These are phyloP conservation scores for Xenotilapia caudafasciata DNA, from an alignment of 2,113 vertebrate species.

Conservation along the genomic window DNA sequence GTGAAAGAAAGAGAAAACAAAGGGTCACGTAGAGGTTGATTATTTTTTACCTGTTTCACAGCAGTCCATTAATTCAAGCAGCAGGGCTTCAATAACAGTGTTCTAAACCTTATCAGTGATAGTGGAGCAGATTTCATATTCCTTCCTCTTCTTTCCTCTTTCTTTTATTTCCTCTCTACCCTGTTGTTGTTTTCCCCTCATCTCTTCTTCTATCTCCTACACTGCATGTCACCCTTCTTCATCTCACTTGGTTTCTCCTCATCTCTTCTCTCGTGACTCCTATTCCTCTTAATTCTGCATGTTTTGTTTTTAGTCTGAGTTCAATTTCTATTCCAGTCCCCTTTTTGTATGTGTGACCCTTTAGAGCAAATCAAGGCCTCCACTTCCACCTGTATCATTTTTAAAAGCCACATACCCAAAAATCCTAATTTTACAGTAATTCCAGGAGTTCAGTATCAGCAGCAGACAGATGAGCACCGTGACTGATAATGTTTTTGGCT, in stretches of 20 bases:
- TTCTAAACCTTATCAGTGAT: background rate
- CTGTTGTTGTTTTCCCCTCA: background rate
- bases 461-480: background rate
- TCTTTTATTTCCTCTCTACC: background rate
- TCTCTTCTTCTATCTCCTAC: background rate
- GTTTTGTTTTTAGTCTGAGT: background rate
- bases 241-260: background rate
- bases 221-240: background rate
- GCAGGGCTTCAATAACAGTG: background rate
- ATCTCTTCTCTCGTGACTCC: fast-evolving
- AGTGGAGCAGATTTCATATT: background rate
- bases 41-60: background rate
- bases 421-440: background rate
- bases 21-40: background rate
- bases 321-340: fast-evolving
- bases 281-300: background rate
- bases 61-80: background rate
- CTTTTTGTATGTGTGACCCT: background rate
- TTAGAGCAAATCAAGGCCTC: background rate
- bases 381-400: background rate
- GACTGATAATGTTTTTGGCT: background rate
- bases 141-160: background rate
- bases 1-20: background rate
- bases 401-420: background rate
- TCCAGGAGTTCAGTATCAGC: background rate